phyloP scores from a whole-genome alignment of 1,140 invertebrate genomes.

The Tribolium castaneum region DNA sequence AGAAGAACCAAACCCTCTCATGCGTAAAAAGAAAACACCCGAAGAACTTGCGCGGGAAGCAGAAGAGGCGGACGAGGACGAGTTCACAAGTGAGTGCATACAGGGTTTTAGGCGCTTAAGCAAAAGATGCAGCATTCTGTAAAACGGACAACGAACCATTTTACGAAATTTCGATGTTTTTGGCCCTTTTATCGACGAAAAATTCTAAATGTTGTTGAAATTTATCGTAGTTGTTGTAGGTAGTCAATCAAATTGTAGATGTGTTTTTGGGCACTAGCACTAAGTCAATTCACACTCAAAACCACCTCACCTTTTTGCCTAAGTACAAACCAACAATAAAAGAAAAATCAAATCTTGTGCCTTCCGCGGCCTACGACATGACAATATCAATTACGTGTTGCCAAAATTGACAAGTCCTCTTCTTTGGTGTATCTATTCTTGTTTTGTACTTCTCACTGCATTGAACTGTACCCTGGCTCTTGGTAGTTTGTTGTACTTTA shows the following conservation, averaged over 20 bases:
- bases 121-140: slow-evolving; percentile 58
- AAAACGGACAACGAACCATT: slow-evolving; percentile 33
- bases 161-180: slow-evolving; percentile 30
- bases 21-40: slow-evolving; percentile 98
- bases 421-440: slow-evolving; percentile 48
- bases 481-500: slow-evolving; percentile 19
- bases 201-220: slow-evolving; percentile 38
- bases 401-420: slow-evolving; percentile 49
- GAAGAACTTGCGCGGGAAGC: slow-evolving; percentile 96
- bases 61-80: slow-evolving; percentile 93
- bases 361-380: slow-evolving; percentile 32
- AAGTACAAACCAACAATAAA: slow-evolving; percentile 52
- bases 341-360: slow-evolving; percentile 30
- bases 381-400: slow-evolving; percentile 47
- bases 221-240: not conserved
- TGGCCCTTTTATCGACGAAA: not conserved
- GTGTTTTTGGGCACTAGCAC: slow-evolving; percentile 35
- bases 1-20: slow-evolving; percentile 89
- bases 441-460: slow-evolving; percentile 42
- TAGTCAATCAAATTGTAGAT: slow-evolving; percentile 6
- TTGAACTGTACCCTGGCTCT: slow-evolving; percentile 10
- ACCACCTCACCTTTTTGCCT: slow-evolving; percentile 35
- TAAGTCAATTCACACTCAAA: slow-evolving; percentile 22
- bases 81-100: slow-evolving; percentile 91
- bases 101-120: slow-evolving; percentile 53